Conservation (phyloP, 2,888 invertebrate species). For the Anoncus sp. region DNA sequence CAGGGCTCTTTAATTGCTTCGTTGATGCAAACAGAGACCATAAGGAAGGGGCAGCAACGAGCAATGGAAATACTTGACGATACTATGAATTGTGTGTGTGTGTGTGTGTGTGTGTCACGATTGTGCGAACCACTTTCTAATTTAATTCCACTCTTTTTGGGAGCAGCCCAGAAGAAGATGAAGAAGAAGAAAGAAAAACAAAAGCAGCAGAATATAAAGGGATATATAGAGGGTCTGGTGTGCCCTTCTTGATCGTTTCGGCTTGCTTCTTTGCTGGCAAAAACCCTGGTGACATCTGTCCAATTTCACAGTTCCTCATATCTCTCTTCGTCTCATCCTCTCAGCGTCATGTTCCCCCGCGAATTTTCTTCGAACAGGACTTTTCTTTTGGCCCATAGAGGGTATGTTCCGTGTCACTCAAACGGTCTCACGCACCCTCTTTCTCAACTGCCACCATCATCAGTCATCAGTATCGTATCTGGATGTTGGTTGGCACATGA, state of each 20-base stretch:
- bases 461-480: no score
- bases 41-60: not conserved
- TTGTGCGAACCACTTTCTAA: constrained; percentile 9
- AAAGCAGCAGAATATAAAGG: constrained; percentile 1
- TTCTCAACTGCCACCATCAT: not conserved
- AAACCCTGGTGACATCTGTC: constrained; percentile 42
- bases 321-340: constrained; percentile 11
- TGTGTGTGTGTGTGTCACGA: constrained; percentile 3
- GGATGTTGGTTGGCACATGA: not conserved
- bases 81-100: constrained; percentile 2
- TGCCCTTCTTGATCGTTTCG: constrained; percentile 2
- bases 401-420: not conserved
- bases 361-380: constrained; percentile 1
- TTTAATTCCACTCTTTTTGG: constrained; percentile 8
- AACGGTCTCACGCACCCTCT: not conserved
- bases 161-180: not conserved
- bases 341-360: not conserved
- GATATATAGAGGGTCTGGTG: not conserved
- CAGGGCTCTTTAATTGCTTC: constrained; percentile 8
- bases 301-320: constrained; percentile 39
- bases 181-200: constrained; percentile 2
- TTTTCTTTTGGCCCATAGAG: constrained; percentile 2
- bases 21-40: constrained; percentile 7
- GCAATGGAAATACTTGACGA: constrained; percentile 7
- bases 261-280: constrained; percentile 16